Evolutionary conservation across 2,888 invertebrate genomes (phyloP), one percentile per base, ranked within the genome.

Genomic region (Agriopis leucophaearia): DNA sequence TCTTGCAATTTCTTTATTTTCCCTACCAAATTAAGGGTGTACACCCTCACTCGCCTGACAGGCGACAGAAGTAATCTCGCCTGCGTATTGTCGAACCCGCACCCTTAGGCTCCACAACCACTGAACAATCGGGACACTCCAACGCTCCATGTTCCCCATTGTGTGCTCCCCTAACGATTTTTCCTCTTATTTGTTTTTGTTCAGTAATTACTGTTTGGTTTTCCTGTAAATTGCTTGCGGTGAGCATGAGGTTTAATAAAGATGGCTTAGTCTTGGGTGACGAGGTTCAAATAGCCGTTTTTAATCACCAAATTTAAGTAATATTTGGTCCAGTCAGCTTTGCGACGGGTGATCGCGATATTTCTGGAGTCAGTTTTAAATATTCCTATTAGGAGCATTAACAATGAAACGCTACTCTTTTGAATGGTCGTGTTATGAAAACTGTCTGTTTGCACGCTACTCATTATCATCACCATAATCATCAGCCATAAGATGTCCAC

Each of bases 131-230:
- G 81, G 72, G 79, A 55, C 81, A 84, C 85, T 83, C 82, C 78
- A 83, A 61, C 78, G 79, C 78, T 71, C 78, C 72, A 78, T 89
- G 88, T 88, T 88, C 86, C 85, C 89, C 86, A 89, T 92, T 93
- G 91, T 90, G 84, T 75, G 73, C 77, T 79, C 87, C 87, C 89
- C 90, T 90, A 90, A 90, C 90, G 90, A 91, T 92, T 91, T 89
- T 90, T 90, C 90, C 85, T 87, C 85, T 82, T 93, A 88, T 93
- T 93, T 93, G 92, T 92, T 93, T 93, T 92, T 90, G 90, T 92
- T 85, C 83, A 80, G 87, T 92, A 92, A 93, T 93, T 93, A 90
- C 81, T 92, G 91, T 92, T 91, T 90, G 89, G 90, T 91, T 90
- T 91, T 88, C 88, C 87, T 84, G 86, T 87, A 86, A 88, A 91